Percentiles rank a stretch among this genome's conserved stretches.
Conservation (phyloP, 1,140 invertebrate genomes). For the Hestina assimilis region DNA sequence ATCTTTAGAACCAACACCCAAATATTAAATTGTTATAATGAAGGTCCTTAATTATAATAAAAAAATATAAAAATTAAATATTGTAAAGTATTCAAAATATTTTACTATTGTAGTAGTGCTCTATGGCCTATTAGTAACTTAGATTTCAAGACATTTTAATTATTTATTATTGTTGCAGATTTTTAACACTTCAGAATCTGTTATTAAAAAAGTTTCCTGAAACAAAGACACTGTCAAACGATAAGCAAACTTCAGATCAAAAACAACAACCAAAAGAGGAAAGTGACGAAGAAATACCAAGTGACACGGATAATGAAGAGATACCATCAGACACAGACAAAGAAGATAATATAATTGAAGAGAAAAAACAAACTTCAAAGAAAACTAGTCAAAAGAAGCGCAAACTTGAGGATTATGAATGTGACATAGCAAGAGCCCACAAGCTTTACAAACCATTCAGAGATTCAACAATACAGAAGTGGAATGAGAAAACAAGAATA, state of each 20-base stretch:
- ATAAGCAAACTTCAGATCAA: conserved; percentile 24
- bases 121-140: too few species aligned
- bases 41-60: too few species aligned
- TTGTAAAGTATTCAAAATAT: too few species aligned
- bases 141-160: too few species aligned
- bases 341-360: conserved; percentile 43
- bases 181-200: conserved; percentile 75
- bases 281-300: conserved; percentile 80
- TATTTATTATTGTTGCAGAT: conserved; percentile 47
- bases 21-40: too few species aligned
- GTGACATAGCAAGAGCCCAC: conserved; percentile 81
- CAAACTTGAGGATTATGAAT: conserved; percentile 82
- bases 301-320: conserved; percentile 78
- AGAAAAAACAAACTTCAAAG: conserved; percentile 52
- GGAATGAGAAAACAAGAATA: conserved; percentile 93
- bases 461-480: conserved; percentile 90
- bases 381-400: conserved; percentile 79
- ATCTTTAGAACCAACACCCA: too few species aligned
- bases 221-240: conserved; percentile 75
- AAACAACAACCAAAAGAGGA: conserved; percentile 52
- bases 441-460: conserved; percentile 84
- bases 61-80: background rate
- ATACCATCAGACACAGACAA: conserved; percentile 56
- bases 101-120: too few species aligned
- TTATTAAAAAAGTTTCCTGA: conserved; percentile 83